phyloP scores from a whole-genome alignment of 2,888 invertebrate genomes.

The Dorcus hopei region DNA sequence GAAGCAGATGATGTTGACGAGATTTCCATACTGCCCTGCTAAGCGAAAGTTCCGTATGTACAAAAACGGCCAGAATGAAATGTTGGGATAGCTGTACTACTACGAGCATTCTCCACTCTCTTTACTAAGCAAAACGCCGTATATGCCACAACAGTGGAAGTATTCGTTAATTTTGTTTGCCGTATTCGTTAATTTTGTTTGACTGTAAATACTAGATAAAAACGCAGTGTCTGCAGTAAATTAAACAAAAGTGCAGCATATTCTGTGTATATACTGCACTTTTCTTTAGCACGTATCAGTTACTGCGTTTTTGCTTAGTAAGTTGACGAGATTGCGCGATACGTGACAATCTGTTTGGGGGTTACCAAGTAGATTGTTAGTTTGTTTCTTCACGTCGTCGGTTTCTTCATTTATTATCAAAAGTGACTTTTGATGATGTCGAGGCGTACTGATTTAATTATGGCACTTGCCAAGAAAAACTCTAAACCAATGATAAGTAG shows the following conservation, averaged over 20 bases:
- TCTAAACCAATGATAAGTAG: too few species aligned
- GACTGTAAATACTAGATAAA: slow-evolving; percentile 1
- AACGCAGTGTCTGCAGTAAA: slow-evolving; percentile 1
- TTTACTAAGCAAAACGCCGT: not conserved
- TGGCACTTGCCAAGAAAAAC: too few species aligned
- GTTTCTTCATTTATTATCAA: not conserved
- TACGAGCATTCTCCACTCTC: not conserved
- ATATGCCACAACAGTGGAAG: not conserved
- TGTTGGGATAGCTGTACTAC: not conserved
- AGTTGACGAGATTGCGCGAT: not conserved
- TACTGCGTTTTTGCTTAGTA: not conserved
- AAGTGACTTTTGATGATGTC: too few species aligned
- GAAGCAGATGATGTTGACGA: too few species aligned
- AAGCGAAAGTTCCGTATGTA: not conserved
- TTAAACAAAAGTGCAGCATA: slow-evolving; percentile 3
- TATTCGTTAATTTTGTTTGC: not conserved
- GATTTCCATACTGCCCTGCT: not conserved
- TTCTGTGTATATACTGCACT: not conserved
- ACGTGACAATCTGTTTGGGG: not conserved
- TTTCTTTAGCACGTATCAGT: not conserved
- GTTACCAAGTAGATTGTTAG: not conserved
- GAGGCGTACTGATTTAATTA: too few species aligned
- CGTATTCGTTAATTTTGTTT: not conserved
- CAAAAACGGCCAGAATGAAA: not conserved
- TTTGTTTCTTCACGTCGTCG: not conserved